These are phyloP conservation scores for Minunthozetes semirufus DNA, from an alignment of 2,888 invertebrate species.

Conservation along the genomic window DNA sequence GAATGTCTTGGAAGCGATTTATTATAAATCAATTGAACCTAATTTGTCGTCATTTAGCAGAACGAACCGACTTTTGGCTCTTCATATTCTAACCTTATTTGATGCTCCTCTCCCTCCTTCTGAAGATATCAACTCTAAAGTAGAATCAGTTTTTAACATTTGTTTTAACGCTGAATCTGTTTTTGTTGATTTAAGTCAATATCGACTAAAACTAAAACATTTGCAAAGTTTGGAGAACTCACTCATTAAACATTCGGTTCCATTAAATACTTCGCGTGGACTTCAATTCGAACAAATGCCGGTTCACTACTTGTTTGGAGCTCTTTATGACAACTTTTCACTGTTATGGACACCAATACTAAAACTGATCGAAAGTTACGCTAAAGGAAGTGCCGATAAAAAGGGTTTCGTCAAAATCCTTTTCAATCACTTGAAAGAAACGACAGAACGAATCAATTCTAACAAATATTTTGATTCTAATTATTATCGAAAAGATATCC, in stretches of 20 bases:
- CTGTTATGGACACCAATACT: slow-evolving; percentile 77
- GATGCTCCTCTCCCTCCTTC: slow-evolving; percentile 46
- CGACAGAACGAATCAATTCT: neutral
- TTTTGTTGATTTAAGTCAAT: slow-evolving; percentile 65
- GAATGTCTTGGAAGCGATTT: slow-evolving; percentile 51
- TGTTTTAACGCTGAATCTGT: slow-evolving; percentile 64
- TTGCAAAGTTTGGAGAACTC: slow-evolving; percentile 62
- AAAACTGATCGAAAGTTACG: slow-evolving; percentile 67
- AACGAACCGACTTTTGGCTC: slow-evolving; percentile 44
- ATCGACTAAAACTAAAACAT: slow-evolving; percentile 66
- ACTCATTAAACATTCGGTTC: slow-evolving; percentile 45
- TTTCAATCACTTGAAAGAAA: slow-evolving; percentile 42
- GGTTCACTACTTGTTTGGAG: slow-evolving; percentile 70
- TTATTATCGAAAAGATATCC: slow-evolving; percentile 23
- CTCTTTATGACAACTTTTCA: slow-evolving; percentile 75
- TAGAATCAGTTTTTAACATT: slow-evolving; percentile 56
- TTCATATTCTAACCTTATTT: slow-evolving; percentile 61
- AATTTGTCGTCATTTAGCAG: slow-evolving; percentile 62
- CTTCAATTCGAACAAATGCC: slow-evolving; percentile 52
- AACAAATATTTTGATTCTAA: neutral
- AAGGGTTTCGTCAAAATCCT: slow-evolving; percentile 42
- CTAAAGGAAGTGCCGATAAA: slow-evolving; percentile 47
- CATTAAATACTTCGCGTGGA: slow-evolving; percentile 37
- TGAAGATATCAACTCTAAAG: slow-evolving; percentile 27
- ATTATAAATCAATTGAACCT: slow-evolving; percentile 53